Conservation (phyloP, 2,113 vertebrate species). For the Cercocebus atys region DNA sequence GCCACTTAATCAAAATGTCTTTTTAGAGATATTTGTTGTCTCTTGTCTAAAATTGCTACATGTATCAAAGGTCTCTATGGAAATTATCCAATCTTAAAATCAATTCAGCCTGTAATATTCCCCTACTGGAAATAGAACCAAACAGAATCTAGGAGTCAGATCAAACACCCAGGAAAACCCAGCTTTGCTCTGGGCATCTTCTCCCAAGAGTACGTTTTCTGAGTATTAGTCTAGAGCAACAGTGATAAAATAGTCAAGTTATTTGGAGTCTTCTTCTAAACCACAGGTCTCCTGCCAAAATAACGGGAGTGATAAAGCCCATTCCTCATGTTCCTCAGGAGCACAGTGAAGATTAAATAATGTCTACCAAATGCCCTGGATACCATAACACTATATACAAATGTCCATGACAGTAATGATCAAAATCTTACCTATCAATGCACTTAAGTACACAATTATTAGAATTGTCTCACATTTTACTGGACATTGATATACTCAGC, state of each 20-base stretch:
- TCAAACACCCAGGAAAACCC: neutral
- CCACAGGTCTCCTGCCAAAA: neutral
- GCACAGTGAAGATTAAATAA: neutral
- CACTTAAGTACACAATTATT: neutral
- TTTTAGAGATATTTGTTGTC: neutral
- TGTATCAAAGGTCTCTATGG: neutral
- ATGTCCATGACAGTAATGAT: neutral
- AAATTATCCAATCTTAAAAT: constrained; percentile 54
- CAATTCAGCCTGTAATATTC: constrained; percentile 24
- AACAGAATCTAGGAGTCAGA: neutral
- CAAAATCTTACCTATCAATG: neutral
- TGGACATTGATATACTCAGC: neutral
- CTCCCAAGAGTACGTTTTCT: neutral
- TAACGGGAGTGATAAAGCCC: neutral
- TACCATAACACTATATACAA: neutral
- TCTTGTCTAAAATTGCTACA: constrained; percentile 10
- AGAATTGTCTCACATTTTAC: neutral
- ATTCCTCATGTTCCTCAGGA: neutral
- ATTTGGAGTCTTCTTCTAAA: neutral
- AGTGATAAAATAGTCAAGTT: neutral
- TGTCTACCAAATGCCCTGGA: neutral
- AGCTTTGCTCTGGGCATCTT: neutral
- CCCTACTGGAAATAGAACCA: neutral
- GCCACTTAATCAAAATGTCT: constrained; percentile 3
- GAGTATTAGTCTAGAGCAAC: neutral